Percentiles rank a stretch among this genome's conserved stretches.
Evolutionary conservation across 2,113 vertebrate species (phyloP).

Genomic region (Plecotus auritus): DNA sequence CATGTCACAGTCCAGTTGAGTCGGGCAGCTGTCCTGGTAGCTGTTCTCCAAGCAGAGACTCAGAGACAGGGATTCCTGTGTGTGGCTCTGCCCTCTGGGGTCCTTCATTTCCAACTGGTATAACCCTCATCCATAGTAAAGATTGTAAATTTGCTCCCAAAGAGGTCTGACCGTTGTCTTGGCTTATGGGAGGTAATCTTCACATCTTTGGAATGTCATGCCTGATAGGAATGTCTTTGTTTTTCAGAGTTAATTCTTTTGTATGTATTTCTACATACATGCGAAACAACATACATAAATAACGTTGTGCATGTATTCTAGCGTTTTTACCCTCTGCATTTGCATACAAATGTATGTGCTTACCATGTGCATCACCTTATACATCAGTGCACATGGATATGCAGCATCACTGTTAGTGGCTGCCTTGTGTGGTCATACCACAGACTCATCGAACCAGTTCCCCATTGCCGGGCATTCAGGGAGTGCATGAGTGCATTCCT

Average conservation of each 20-base stretch:
- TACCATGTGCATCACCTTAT: not conserved
- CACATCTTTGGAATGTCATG: not conserved
- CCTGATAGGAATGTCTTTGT: not conserved
- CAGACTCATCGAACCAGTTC: not conserved
- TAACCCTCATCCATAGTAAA: not conserved
- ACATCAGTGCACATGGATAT: accelerated
- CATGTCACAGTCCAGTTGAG: not conserved
- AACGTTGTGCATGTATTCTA: not conserved
- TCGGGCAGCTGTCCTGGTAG: not conserved
- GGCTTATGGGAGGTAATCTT: not conserved
- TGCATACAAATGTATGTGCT: not conserved
- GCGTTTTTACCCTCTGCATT: not conserved
- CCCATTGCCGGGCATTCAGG: not conserved
- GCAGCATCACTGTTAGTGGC: not conserved
- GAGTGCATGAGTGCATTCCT: not conserved
- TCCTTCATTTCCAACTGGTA: not conserved
- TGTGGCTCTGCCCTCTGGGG: not conserved
- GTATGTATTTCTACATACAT: not conserved
- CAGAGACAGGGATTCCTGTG: not conserved
- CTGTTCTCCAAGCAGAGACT: not conserved
- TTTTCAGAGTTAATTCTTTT: not conserved
- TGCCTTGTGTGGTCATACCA: not conserved
- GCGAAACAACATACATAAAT: not conserved
- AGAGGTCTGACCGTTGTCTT: not conserved
- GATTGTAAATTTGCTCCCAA: not conserved